Percentiles rank a stretch among this genome's conserved stretches.
Evolutionary conservation across 2,888 invertebrate genomes (phyloP).

Genomic region (Drosophila phalerata): DNA sequence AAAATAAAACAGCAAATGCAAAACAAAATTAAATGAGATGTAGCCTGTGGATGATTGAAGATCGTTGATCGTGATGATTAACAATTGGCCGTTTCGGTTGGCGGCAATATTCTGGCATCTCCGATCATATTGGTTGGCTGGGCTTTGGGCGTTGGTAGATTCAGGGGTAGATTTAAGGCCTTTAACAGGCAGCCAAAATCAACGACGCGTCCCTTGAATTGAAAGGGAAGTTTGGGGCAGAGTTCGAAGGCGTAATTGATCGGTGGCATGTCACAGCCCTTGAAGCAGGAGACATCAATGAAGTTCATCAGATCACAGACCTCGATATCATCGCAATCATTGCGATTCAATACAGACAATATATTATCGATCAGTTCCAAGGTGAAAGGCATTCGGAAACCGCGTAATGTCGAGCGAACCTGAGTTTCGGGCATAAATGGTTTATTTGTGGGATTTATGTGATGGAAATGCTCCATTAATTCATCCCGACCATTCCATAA

Average conservation of each 20-base stretch:
- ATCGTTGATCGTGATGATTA: not conserved
- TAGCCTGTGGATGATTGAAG: not conserved
- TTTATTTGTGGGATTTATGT: conserved; percentile 87
- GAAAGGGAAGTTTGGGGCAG: conserved; percentile 83
- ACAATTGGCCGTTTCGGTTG: conserved; percentile 24
- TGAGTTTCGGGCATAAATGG: conserved; percentile 88
- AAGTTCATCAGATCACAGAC: conserved; percentile 90
- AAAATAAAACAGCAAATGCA: not conserved
- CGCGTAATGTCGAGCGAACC: conserved; percentile 89
- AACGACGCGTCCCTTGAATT: conserved; percentile 81
- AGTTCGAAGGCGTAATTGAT: conserved; percentile 84
- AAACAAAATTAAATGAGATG: conserved; percentile 16
- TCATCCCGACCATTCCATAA: conserved; percentile 90
- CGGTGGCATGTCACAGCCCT: conserved; percentile 81
- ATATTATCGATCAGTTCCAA: conserved; percentile 89
- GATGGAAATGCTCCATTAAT: conserved; percentile 87
- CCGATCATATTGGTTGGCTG: conserved; percentile 33
- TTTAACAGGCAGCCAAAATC: conserved; percentile 83
- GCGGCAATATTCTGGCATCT: conserved; percentile 44
- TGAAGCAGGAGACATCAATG: conserved; percentile 88
- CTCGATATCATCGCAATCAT: conserved; percentile 88
- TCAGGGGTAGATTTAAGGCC: conserved; percentile 73
- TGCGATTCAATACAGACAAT: conserved; percentile 87
- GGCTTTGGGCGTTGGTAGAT: conserved; percentile 30
- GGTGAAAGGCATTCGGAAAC: conserved; percentile 90